phyloP scores from a whole-genome alignment of 2,888 invertebrate species.

The Seira sanloemensis region DNA sequence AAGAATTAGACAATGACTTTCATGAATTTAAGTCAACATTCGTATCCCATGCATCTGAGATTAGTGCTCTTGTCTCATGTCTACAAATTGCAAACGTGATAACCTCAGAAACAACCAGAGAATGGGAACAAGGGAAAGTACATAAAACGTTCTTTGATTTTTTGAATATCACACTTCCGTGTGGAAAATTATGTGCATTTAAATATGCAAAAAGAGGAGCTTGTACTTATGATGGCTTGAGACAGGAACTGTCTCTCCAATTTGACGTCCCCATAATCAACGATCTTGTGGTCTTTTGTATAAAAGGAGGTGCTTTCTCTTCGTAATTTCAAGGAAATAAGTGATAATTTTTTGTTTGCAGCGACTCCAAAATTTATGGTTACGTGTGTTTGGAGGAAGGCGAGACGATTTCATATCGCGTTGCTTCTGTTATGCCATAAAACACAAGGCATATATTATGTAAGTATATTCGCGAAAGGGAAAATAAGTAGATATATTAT shows the following conservation, averaged over 20 bases:
- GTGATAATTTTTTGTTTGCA: too few relatives aligned
- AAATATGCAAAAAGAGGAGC: background rate
- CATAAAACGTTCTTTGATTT: constrained; percentile 25
- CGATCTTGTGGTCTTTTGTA: too few relatives aligned
- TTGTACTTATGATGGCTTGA: constrained; percentile 4
- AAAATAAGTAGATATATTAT: too few relatives aligned
- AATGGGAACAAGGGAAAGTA: constrained; percentile 16
- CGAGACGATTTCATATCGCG: too few relatives aligned
- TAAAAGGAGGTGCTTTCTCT: too few relatives aligned
- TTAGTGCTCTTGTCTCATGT: background rate
- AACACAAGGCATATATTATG: too few relatives aligned
- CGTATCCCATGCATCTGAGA: too few relatives aligned
- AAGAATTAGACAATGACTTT: background rate
- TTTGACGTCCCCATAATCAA: constrained; percentile 21
- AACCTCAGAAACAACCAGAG: background rate
- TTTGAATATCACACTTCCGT: constrained; percentile 26
- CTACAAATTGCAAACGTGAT: background rate
- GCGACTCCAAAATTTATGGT: too few relatives aligned
- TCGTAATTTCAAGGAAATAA: too few relatives aligned
- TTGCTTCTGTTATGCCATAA: too few relatives aligned
- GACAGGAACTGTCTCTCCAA: constrained; percentile 1
- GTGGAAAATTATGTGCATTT: constrained; percentile 26
- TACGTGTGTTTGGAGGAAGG: too few relatives aligned
- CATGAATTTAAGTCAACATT: background rate
- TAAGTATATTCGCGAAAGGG: too few relatives aligned